These are phyloP conservation scores for Brevimyrus niger DNA, from an alignment of 2,113 vertebrate species.

Conservation along the genomic window DNA sequence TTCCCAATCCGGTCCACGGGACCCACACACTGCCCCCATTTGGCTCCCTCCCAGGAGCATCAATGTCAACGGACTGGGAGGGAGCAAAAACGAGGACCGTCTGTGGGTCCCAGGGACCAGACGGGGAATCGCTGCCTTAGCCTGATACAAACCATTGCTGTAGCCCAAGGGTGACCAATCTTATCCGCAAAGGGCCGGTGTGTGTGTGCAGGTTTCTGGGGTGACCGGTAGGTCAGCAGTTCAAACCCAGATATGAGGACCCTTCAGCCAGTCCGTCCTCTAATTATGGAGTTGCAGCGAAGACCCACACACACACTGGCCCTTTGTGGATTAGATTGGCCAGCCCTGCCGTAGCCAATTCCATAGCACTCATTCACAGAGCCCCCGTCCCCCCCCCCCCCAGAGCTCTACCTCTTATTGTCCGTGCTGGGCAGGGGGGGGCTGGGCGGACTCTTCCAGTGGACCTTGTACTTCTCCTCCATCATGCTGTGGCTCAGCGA, in stretches of 20 bases:
- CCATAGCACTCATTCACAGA: neutral
- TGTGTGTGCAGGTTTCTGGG: too few relatives aligned
- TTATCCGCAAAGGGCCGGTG: too few relatives aligned
- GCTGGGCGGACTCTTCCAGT: conserved; percentile 76
- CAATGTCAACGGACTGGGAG: neutral
- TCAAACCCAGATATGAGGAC: too few relatives aligned
- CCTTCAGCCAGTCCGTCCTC: too few relatives aligned
- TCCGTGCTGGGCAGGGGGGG: conserved; percentile 72
- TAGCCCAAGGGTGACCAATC: neutral
- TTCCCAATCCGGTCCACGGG: neutral
- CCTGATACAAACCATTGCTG: neutral
- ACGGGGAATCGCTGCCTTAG: neutral
- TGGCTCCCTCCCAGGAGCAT: neutral
- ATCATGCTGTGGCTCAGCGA: conserved; percentile 88
- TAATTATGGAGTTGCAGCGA: too few relatives aligned
- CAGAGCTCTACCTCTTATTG: conserved; percentile 76
- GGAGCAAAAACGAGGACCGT: neutral
- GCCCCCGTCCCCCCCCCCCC: too few relatives aligned
- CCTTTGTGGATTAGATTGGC: too few relatives aligned
- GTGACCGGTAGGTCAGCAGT: too few relatives aligned
- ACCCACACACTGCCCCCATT: too few relatives aligned
- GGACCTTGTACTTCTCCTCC: conserved; percentile 81
- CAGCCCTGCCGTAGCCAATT: neutral
- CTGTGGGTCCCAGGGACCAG: neutral
- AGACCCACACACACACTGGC: too few relatives aligned